Evolutionary conservation across 2,888 invertebrate genomes (phyloP).

Genomic region (Marronus borbonicus): DNA sequence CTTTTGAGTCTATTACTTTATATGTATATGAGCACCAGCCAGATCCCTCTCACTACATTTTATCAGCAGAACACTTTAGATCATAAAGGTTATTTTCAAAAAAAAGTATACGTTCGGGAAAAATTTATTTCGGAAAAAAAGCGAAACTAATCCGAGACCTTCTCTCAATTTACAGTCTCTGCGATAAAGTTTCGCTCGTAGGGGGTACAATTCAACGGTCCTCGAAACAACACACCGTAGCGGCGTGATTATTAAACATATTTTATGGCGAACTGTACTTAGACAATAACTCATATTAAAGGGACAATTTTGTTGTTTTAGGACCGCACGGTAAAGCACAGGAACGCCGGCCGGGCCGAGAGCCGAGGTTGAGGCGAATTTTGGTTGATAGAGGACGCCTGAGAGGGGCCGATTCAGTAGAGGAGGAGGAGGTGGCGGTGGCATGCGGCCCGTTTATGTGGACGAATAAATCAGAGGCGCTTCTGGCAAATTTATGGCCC

Average conservation of each 20-base stretch:
- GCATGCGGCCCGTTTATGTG: slow-evolving; percentile 68
- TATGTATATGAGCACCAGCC: neutral
- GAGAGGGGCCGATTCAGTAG: slow-evolving; percentile 18
- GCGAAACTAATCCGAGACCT: slow-evolving; percentile 10
- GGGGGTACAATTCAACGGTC: too few relatives aligned
- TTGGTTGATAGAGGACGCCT: slow-evolving; percentile 28
- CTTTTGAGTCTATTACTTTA: too few relatives aligned
- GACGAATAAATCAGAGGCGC: slow-evolving; percentile 72
- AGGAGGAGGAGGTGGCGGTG: slow-evolving; percentile 29
- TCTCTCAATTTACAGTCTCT: slow-evolving; percentile 31
- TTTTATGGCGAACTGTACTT: slow-evolving; percentile 52
- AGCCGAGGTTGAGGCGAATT: slow-evolving; percentile 31
- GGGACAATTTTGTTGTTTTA: slow-evolving; percentile 58
- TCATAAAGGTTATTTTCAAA: slow-evolving; percentile 18
- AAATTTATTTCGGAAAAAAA: slow-evolving; percentile 37
- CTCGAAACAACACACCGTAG: slow-evolving; percentile 39
- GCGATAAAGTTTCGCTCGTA: neutral
- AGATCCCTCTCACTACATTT: neutral
- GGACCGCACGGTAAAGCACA: slow-evolving; percentile 51
- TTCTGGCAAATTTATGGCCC: slow-evolving; percentile 72
- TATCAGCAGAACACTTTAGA: slow-evolving; percentile 26
- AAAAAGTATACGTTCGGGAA: slow-evolving; percentile 3
- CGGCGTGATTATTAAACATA: slow-evolving; percentile 51
- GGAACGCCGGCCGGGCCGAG: slow-evolving; percentile 39
- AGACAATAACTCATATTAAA: slow-evolving; percentile 53